Evolutionary conservation across 2,888 invertebrate genomes (phyloP).

Genomic region (Melanargia galathea): DNA sequence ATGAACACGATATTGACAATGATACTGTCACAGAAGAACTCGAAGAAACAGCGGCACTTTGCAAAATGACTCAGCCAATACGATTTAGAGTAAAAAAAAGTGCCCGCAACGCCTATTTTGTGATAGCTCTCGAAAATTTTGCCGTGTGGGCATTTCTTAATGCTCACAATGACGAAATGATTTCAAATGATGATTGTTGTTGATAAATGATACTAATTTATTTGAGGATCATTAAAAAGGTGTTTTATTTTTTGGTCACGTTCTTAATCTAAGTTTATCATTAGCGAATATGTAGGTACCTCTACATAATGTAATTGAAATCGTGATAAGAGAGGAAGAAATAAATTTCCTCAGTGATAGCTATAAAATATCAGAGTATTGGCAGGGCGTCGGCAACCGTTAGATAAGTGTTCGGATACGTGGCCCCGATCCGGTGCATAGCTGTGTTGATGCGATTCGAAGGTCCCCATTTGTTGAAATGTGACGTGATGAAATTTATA

Average conservation of each 20-base stretch:
- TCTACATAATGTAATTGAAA: conserved; percentile 2
- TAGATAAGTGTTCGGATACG: conserved; percentile 45
- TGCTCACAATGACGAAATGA: no score
- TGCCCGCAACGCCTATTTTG: no score
- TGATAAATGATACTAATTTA: neutral
- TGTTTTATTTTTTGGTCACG: neutral
- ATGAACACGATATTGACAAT: no score
- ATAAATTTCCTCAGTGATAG: conserved; percentile 24
- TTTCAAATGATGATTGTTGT: no score
- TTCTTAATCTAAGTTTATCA: neutral
- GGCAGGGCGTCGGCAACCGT: conserved; percentile 47
- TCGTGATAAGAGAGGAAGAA: conserved; percentile 18
- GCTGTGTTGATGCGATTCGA: conserved; percentile 43
- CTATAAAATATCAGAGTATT: conserved; percentile 31
- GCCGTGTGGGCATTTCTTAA: no score
- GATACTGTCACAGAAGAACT: no score
- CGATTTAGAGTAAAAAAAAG: no score
- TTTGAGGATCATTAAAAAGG: neutral
- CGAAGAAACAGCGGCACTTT: no score
- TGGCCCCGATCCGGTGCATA: conserved; percentile 45
- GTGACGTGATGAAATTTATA: conserved; percentile 42
- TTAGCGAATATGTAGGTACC: neutral
- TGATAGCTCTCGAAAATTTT: no score
- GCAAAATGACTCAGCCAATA: no score
- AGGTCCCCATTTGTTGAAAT: conserved; percentile 44